Conservation (phyloP, 2,797 vertebrate species). For the Buceros bicornis region DNA sequence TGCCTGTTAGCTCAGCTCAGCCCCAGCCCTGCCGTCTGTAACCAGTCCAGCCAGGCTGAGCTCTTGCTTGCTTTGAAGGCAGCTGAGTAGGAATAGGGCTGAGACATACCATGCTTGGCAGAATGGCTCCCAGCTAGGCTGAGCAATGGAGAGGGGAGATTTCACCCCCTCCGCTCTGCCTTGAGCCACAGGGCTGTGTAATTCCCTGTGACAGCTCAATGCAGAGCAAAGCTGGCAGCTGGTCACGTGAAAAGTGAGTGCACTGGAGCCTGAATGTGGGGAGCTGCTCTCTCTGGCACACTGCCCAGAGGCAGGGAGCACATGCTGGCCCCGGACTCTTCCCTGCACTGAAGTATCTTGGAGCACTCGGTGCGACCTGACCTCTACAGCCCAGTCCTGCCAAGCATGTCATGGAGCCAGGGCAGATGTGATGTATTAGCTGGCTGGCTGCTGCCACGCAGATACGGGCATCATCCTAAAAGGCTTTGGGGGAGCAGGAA, state of each 20-base stretch:
- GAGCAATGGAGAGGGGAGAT: neutral
- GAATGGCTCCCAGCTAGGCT: neutral
- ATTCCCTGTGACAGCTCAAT: conserved; percentile 75
- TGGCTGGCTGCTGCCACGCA: neutral
- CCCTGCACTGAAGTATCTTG: neutral
- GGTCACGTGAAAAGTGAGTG: conserved; percentile 58
- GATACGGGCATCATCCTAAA: neutral
- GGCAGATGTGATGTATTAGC: neutral
- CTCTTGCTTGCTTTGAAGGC: neutral
- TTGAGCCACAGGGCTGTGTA: conserved; percentile 47
- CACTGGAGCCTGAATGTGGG: conserved; percentile 46
- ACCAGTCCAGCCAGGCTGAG: neutral
- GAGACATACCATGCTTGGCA: neutral
- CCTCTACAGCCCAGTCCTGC: neutral
- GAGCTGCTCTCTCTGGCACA: conserved; percentile 28
- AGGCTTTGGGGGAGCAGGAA: neutral
- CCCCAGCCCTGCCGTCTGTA: neutral
- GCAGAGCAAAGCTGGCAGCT: conserved; percentile 40
- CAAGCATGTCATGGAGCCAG: neutral
- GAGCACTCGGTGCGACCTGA: rapidly evolving
- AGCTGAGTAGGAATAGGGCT: neutral
- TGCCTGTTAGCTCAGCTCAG: neutral
- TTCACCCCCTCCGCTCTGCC: neutral
- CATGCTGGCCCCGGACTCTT: neutral
- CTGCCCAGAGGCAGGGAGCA: neutral